Evolutionary conservation across 2,888 invertebrate genomes (phyloP).

Genomic region (Laspeyria flexula): DNA sequence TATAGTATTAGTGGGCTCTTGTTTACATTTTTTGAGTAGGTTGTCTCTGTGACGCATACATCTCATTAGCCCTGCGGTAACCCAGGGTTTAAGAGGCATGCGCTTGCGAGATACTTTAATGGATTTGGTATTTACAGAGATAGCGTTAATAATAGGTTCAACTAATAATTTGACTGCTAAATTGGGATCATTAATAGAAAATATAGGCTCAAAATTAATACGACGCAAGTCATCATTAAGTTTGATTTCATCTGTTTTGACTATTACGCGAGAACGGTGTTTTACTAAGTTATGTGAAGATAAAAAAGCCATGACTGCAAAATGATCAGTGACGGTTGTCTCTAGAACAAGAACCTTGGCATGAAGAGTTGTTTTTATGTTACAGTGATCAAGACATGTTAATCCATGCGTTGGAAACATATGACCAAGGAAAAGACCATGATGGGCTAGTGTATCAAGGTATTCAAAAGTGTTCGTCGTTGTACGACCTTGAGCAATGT

Average conservation of each 20-base stretch:
- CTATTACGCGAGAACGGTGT: not conserved
- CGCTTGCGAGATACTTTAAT: not conserved
- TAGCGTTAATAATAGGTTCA: not conserved
- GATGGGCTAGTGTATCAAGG: slow-evolving; percentile 1
- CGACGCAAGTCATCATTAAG: not conserved
- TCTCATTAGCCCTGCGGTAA: not conserved
- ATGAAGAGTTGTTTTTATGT: not conserved
- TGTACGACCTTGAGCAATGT: not conserved
- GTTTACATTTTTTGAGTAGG: not conserved
- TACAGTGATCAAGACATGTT: slow-evolving; percentile 7
- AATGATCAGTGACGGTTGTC: slow-evolving; percentile 6
- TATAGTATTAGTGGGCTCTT: not conserved
- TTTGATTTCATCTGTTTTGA: not conserved
- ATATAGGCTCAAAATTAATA: not conserved
- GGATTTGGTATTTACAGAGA: not conserved
- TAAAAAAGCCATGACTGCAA: not conserved
- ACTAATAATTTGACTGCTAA: not conserved
- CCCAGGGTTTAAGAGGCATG: not conserved
- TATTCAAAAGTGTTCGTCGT: not conserved
- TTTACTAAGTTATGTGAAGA: not conserved
- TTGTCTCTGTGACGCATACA: slow-evolving; percentile 3
- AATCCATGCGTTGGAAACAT: slow-evolving; percentile 1
- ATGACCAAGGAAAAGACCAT: slow-evolving; percentile 3
- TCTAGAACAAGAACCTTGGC: not conserved
- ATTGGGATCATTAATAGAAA: not conserved